These are phyloP conservation scores for Euwallacea fornicatus DNA, from an alignment of 1,140 invertebrate species.

Conservation along the genomic window DNA sequence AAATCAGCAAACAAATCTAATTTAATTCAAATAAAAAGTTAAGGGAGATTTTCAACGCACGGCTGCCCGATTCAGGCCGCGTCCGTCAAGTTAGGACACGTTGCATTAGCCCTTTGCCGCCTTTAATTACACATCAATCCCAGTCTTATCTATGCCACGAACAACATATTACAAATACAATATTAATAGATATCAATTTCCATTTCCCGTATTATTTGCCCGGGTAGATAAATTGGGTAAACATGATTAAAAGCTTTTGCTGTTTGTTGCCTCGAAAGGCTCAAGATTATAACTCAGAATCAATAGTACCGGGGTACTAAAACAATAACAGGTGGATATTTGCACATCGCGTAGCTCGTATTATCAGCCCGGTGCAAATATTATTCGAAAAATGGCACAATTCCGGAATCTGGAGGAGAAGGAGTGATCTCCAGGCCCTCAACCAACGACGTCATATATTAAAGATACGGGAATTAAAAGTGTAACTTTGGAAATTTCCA, in stretches of 20 bases:
- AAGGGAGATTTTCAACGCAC: no score
- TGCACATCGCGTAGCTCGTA: neutral
- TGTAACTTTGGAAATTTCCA: slow-evolving; percentile 27
- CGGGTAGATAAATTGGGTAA: slow-evolving; percentile 6
- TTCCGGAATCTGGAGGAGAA: no score
- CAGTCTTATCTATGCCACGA: neutral
- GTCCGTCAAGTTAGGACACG: no score
- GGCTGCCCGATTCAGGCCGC: no score
- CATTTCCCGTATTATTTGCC: slow-evolving; percentile 16
- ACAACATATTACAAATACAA: slow-evolving; percentile 11
- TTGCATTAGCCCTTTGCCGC: neutral
- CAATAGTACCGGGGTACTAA: slow-evolving; percentile 3
- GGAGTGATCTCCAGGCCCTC: neutral
- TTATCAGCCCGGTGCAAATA: no score
- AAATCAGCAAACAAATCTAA: no score
- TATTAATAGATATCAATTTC: slow-evolving; percentile 13
- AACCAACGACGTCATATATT: slow-evolving; percentile 7
- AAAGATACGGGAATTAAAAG: slow-evolving; percentile 32
- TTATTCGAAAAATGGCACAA: no score
- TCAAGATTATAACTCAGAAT: slow-evolving; percentile 9
- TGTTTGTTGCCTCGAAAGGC: neutral
- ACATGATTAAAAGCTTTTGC: slow-evolving; percentile 15
- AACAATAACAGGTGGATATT: slow-evolving; percentile 15
- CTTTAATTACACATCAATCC: slow-evolving; percentile 13
- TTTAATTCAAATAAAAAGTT: no score